Percentiles rank a stretch among this genome's conserved stretches.
Evolutionary conservation across 30 jellyfish, hydroid and myxozoan species (phyloP).

Genomic region (Aurelia sp.): DNA sequence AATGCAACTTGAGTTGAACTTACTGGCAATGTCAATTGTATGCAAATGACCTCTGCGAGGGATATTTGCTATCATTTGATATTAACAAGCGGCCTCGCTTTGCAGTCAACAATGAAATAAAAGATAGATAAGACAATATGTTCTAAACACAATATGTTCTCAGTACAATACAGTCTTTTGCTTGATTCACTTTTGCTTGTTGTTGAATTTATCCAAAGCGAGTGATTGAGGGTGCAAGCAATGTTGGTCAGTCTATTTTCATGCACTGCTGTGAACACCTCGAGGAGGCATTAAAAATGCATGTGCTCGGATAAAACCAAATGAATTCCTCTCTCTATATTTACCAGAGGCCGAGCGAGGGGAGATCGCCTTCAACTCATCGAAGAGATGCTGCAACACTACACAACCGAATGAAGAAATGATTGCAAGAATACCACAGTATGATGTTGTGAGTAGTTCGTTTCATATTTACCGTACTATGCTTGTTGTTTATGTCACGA

Average conservation of each 20-base stretch:
- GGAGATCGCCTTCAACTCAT: background rate
- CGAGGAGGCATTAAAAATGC: conserved; percentile 37
- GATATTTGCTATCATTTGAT: background rate
- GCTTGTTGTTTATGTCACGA: too few species aligned
- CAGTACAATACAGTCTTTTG: too few species aligned
- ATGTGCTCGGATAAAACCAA: conserved; percentile 1
- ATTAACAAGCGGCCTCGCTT: conserved; percentile 31
- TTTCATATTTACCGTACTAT: too few species aligned
- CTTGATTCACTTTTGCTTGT: conserved; percentile 52
- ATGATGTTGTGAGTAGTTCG: too few species aligned
- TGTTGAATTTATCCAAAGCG: conserved; percentile 20
- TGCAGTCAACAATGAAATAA: conserved; percentile 19
- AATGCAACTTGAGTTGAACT: too few species aligned
- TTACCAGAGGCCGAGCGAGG: background rate
- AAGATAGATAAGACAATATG: conserved; percentile 30
- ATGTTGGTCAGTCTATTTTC: conserved; percentile 1
- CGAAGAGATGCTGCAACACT: background rate
- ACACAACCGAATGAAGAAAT: too few species aligned
- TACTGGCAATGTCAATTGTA: too few species aligned
- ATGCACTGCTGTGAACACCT: background rate
- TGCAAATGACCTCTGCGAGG: too few species aligned
- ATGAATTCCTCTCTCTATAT: background rate
- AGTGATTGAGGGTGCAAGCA: conserved; percentile 34
- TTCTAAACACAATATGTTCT: background rate
- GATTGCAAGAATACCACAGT: too few species aligned